Evolutionary conservation across 2,888 invertebrate genomes (phyloP).

Genomic region (Lithophane socia): DNA sequence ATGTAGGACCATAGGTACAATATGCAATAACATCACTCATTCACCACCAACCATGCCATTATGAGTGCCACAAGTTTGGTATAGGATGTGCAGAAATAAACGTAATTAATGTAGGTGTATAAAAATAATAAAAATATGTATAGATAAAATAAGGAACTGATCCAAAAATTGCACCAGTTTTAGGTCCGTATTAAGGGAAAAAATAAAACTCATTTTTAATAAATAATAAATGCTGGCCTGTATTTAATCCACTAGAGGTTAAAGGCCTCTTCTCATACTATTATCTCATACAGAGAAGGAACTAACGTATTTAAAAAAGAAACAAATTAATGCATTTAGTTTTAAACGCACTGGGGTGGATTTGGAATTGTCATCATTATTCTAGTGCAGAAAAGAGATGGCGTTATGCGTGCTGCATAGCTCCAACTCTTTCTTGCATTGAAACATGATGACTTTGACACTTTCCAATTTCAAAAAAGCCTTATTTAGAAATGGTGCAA

Average conservation of each 20-base stretch:
- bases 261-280: not conserved
- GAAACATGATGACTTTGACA: too few relatives aligned
- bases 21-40: constrained; percentile 33
- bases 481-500: not conserved
- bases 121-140: constrained; percentile 27
- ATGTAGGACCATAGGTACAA: constrained; percentile 7
- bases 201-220: not conserved
- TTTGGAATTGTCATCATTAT: not conserved
- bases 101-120: constrained; percentile 21
- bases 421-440: not conserved
- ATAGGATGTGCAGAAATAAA: constrained; percentile 35
- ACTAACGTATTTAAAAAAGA: not conserved
- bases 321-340: not conserved
- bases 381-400: not conserved
- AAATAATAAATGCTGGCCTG: not conserved
- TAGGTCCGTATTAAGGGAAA: too few relatives aligned
- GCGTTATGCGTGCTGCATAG: not conserved
- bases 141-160: constrained; percentile 31
- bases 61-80: constrained; percentile 40
- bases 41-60: constrained; percentile 43
- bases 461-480: not conserved
- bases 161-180: constrained; percentile 25
- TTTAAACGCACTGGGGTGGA: not conserved
- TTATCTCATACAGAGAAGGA: too few relatives aligned
- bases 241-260: not conserved